These are phyloP conservation scores for Nothobranchius furzeri DNA, from an alignment of 2,113 vertebrate genomes.

Conservation along the genomic window DNA sequence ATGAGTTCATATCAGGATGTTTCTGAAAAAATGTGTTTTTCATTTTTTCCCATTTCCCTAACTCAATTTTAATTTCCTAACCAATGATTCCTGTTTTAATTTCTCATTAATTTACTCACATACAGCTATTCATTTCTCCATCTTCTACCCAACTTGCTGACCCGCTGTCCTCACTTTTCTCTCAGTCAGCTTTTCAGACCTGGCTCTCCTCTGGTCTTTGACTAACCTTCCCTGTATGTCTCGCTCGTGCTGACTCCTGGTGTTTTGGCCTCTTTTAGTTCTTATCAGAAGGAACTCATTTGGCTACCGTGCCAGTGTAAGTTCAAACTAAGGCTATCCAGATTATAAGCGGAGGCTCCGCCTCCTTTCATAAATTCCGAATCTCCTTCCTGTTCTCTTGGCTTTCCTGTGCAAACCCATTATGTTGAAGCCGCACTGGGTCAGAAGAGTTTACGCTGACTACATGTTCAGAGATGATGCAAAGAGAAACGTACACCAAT, in stretches of 20 bases:
- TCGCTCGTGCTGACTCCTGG: conserved; percentile 16
- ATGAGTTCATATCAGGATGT: too few relatives aligned
- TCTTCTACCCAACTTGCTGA: too few relatives aligned
- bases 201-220: conserved; percentile 28
- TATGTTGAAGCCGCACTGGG: conserved; percentile 22
- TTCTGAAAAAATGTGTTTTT: too few relatives aligned
- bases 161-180: too few relatives aligned
- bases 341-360: conserved; percentile 26
- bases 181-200: conserved; percentile 1
- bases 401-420: too few relatives aligned
- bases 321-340: conserved; percentile 42
- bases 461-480: neutral
- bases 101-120: too few relatives aligned
- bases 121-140: too few relatives aligned
- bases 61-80: too few relatives aligned
- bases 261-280: neutral
- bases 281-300: conserved; percentile 63
- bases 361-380: neutral
- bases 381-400: conserved; percentile 7
- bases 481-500: too few relatives aligned
- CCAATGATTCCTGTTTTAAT: too few relatives aligned
- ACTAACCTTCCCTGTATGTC: conserved; percentile 26
- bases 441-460: conserved; percentile 9
- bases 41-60: too few relatives aligned
- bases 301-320: conserved; percentile 34